These are phyloP conservation scores for Amphipyra tragopoginis DNA, from an alignment of 2,888 invertebrate genomes.

Conservation along the genomic window DNA sequence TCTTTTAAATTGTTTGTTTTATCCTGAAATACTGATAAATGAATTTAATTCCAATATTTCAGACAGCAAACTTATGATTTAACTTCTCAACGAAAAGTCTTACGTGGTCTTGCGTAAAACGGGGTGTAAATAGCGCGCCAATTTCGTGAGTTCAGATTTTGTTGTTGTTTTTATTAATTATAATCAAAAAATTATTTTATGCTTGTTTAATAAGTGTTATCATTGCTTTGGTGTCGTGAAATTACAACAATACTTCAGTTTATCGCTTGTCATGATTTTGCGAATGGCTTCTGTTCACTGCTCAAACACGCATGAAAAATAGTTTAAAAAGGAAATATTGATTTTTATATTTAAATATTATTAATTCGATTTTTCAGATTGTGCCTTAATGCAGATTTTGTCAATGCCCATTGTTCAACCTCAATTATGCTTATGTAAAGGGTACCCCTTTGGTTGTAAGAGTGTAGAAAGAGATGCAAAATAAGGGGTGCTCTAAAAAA, in stretches of 20 bases:
- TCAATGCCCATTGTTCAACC: background rate
- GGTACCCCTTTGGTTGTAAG: slow-evolving; percentile 2
- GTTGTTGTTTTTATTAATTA: no score
- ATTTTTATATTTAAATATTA: background rate
- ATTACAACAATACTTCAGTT: no score
- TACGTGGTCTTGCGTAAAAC: slow-evolving; percentile 13
- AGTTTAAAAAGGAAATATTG: background rate
- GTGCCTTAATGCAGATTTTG: background rate
- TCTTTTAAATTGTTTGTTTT: no score
- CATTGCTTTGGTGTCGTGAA: no score
- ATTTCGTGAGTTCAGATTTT: background rate
- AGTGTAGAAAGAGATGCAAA: slow-evolving; percentile 60
- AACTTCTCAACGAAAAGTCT: background rate
- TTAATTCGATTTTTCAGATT: background rate
- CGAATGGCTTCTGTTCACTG: background rate
- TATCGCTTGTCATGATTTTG: background rate
- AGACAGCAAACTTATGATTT: no score
- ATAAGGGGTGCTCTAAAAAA: slow-evolving; percentile 77
- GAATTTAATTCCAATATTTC: no score
- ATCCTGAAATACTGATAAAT: no score
- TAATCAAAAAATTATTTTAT: no score
- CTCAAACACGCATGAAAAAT: background rate
- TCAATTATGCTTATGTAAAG: slow-evolving; percentile 5
- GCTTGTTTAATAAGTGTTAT: no score
- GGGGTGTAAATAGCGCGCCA: slow-evolving; percentile 18